These are phyloP conservation scores for Micromussa lordhowensis DNA, from an alignment of 92 coral and sea anemone genomes.

Conservation along the genomic window DNA sequence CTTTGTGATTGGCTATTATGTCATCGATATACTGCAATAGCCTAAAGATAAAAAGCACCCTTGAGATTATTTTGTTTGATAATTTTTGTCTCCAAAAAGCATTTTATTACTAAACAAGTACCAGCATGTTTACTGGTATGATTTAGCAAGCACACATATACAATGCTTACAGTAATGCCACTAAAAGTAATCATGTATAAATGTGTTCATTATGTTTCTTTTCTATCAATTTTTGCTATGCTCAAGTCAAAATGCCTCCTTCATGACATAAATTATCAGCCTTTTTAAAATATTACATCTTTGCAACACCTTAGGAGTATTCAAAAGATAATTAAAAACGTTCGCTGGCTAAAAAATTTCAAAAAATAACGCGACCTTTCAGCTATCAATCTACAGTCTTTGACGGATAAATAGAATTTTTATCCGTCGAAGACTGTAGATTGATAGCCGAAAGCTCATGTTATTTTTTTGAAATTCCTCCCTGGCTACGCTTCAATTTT, in stretches of 20 bases:
- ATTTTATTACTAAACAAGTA: too few species aligned
- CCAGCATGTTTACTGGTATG: background rate
- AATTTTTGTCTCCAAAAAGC: too few species aligned
- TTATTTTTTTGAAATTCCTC: too few species aligned
- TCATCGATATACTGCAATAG: constrained; percentile 74
- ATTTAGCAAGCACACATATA: background rate
- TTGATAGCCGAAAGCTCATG: too few species aligned
- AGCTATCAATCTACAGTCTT: too few species aligned
- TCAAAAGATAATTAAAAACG: too few species aligned
- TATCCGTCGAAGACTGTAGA: too few species aligned
- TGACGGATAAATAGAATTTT: too few species aligned
- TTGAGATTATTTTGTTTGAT: background rate
- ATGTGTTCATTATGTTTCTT: too few species aligned
- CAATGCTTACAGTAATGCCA: background rate
- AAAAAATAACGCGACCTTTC: too few species aligned
- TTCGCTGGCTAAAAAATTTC: too few species aligned
- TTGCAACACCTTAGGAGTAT: background rate
- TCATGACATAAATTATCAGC: background rate
- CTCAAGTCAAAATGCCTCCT: background rate
- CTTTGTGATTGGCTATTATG: constrained; percentile 70
- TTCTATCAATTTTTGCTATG: background rate
- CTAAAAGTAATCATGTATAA: background rate
- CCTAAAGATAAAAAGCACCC: constrained; percentile 34
- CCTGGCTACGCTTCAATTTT: too few species aligned
- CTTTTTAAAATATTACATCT: background rate